Evolutionary conservation across 2,888 invertebrate species (phyloP), one percentile per base, ranked within the genome.

Genomic region (Aporophyla nigra): DNA sequence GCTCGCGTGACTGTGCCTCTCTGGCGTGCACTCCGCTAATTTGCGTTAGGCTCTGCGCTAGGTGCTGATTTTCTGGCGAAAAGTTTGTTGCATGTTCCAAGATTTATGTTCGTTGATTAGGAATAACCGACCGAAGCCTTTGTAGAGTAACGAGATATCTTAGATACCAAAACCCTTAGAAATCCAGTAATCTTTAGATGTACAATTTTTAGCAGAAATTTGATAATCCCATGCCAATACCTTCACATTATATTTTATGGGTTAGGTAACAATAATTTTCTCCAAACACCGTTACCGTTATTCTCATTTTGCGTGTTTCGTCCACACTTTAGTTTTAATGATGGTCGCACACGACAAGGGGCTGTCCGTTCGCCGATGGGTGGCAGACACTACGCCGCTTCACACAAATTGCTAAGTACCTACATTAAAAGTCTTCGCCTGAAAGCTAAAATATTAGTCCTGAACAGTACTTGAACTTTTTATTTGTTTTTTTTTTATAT

Each of bases 31-130:
- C 89, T 88, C 82, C 82, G 88, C 87, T 93, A 92, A 93, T 94
- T 92, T 91, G 90, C 88, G 88, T 90, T 91, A 92, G 91, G 92
- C 88, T 90, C 83, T 87, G 78, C 76, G 90, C 87, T 92, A 74
- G 54, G 75, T 84, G 77, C 73, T 77, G 69, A 74, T 77, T 77
- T 78, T 78, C 76, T 69, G 91, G 91, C 62, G 71, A 73, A 78
- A 78, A 78, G 58, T 82, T 59, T 43, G 40, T 76, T 73, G 56
- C 58, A 76, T 68, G 59, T 19, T 68, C n/a, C 7, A 71, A 63
- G 76, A 66, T 71, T 62, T 61, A 62, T 70, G 49, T 27, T 61
- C 16, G 19, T 75, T 75, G 71, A 67, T 71, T 40, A 72, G 43
- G 27, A 61, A 61, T 70, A 59, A 77, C 59, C 54, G 69, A 21